Conservation (phyloP, 2,888 invertebrate species). For the Dioctria rufipes region DNA sequence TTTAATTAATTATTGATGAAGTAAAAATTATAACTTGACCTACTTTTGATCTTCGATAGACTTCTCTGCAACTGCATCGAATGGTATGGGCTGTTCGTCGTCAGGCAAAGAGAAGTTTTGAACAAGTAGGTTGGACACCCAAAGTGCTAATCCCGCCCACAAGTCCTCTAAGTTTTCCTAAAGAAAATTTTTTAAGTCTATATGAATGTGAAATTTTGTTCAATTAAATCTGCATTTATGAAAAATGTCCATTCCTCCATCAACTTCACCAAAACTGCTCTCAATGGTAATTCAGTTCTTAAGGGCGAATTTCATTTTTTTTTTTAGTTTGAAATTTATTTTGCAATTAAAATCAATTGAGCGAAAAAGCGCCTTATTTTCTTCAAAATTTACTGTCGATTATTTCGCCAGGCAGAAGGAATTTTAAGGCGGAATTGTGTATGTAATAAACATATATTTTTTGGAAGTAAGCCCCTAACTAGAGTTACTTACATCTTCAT, state of each 20-base stretch:
- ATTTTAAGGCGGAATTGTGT: background rate
- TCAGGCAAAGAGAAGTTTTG: slow-evolving; percentile 70
- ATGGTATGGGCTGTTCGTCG: slow-evolving; percentile 79
- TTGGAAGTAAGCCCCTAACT: slow-evolving; percentile 11
- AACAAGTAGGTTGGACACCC: slow-evolving; percentile 76
- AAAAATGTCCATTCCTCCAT: too few relatives aligned
- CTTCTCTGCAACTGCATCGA: slow-evolving; percentile 88
- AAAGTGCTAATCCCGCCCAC: slow-evolving; percentile 80
- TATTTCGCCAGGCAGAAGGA: background rate
- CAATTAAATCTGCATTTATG: slow-evolving; percentile 4
- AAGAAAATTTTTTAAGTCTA: slow-evolving; percentile 14
- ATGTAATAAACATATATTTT: slow-evolving; percentile 40
- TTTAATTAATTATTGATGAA: slow-evolving; percentile 50
- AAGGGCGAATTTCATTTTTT: background rate
- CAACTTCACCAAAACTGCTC: too few relatives aligned
- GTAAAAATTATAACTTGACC: slow-evolving; percentile 63
- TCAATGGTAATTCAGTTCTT: too few relatives aligned
- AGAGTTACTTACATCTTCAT: slow-evolving; percentile 56
- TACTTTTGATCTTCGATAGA: slow-evolving; percentile 93
- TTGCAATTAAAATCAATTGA: slow-evolving; percentile 59
- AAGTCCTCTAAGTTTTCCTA: slow-evolving; percentile 72
- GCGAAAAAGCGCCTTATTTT: slow-evolving; percentile 59
- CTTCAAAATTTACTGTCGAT: slow-evolving; percentile 54
- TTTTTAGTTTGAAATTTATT: slow-evolving; percentile 56
- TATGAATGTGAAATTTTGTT: slow-evolving; percentile 6